These are phyloP conservation scores for Microdon myrmicae DNA, from an alignment of 2,888 invertebrate genomes.

Conservation along the genomic window DNA sequence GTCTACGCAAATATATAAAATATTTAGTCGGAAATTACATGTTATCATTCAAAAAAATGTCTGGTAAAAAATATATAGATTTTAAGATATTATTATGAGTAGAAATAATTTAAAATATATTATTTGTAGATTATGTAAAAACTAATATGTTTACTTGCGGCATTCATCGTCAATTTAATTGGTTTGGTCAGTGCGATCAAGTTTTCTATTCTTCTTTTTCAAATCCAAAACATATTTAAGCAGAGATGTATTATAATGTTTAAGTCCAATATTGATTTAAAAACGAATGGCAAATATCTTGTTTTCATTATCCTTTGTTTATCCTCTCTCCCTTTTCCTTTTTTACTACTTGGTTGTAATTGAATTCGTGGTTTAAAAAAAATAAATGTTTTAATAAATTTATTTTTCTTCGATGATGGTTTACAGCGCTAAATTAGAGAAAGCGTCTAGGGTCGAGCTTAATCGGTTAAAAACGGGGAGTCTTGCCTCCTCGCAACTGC, in stretches of 20 bases:
- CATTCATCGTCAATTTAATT: conserved; percentile 45
- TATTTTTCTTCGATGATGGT: conserved; percentile 32
- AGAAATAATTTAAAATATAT: conserved; percentile 47
- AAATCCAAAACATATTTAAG: conserved; percentile 33
- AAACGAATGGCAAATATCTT: conserved; percentile 28
- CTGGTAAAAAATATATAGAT: conserved; percentile 27
- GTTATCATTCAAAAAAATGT: conserved; percentile 46
- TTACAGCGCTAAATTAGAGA: conserved; percentile 59
- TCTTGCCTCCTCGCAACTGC: conserved; percentile 71
- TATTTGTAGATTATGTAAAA: conserved; percentile 43
- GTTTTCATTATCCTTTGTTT: background rate
- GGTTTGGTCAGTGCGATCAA: conserved; percentile 48
- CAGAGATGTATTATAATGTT: conserved; percentile 19
- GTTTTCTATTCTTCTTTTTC: conserved; percentile 14
- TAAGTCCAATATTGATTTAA: conserved; percentile 37
- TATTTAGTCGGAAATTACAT: conserved; percentile 43
- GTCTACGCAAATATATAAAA: conserved; percentile 39
- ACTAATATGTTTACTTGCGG: conserved; percentile 49
- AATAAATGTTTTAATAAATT: no score
- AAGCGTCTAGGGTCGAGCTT: conserved; percentile 69
- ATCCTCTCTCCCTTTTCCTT: conserved; percentile 4
- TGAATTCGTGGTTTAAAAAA: no score
- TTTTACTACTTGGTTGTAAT: background rate
- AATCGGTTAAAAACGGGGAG: conserved; percentile 84
- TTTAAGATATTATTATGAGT: conserved; percentile 37